Evolutionary conservation across 2,113 vertebrate genomes (phyloP).

Genomic region (Chaetodon trifascialis): DNA sequence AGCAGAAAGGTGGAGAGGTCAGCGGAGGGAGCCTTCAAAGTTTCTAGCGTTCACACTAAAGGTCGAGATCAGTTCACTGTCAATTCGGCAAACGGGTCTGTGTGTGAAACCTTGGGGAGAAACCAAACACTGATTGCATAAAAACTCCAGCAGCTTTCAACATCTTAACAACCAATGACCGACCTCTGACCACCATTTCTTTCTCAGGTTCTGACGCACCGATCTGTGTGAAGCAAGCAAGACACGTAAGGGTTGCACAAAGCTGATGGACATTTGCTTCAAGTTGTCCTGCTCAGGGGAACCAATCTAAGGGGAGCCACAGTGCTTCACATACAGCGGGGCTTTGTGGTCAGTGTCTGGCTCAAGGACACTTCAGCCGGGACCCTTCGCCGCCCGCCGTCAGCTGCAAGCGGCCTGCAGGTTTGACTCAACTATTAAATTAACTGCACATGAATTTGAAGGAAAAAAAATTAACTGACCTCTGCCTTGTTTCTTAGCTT

Average conservation of each 20-base stretch:
- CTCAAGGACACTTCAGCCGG: slow-evolving; percentile 63
- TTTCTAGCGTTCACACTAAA: slow-evolving; percentile 13
- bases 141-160: slow-evolving; percentile 38
- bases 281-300: neutral
- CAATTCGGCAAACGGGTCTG: neutral
- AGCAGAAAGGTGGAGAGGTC: slow-evolving; percentile 2
- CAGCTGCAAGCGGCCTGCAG: neutral
- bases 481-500: slow-evolving; percentile 41
- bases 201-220: neutral
- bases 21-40: slow-evolving; percentile 17
- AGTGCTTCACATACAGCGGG: neutral
- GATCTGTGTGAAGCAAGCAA: slow-evolving; percentile 10
- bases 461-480: slow-evolving; percentile 32
- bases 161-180: neutral
- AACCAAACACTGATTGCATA: slow-evolving; percentile 35
- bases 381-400: neutral
- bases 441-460: neutral
- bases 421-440: neutral
- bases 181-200: neutral
- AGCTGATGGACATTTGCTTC: neutral
- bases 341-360: slow-evolving; percentile 44
- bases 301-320: neutral
- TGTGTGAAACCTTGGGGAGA: neutral
- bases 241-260: neutral
- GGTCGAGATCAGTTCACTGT: slow-evolving; percentile 48